Conservation (phyloP, 1,140 invertebrate species). For the Leptopilina boulardi region DNA sequence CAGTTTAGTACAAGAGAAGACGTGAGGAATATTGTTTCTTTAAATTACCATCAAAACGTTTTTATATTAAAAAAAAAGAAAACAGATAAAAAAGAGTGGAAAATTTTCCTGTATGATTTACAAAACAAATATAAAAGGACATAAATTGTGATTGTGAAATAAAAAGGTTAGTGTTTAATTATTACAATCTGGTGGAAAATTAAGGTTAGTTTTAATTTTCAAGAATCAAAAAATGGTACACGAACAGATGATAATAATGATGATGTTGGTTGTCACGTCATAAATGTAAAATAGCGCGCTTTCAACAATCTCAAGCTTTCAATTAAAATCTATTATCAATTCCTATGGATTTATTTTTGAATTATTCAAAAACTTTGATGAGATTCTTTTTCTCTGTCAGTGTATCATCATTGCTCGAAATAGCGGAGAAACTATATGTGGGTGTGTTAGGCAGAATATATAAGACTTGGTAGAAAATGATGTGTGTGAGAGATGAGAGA, state of each 20-base stretch:
- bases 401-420: slow-evolving; percentile 59
- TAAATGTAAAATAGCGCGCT: slow-evolving; percentile 46
- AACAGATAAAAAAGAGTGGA: not conserved
- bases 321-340: slow-evolving; percentile 39
- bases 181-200: not conserved
- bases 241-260: not conserved
- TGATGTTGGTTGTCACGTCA: slow-evolving; percentile 26
- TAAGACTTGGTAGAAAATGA: not conserved
- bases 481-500: slow-evolving; percentile 15
- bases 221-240: slow-evolving; percentile 5
- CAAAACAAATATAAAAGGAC: not conserved
- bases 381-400: slow-evolving; percentile 38
- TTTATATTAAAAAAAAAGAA: no score
- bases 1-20: slow-evolving; percentile 66
- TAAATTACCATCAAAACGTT: no score
- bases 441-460: slow-evolving; percentile 45
- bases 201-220: slow-evolving; percentile 7
- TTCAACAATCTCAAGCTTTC: slow-evolving; percentile 16
- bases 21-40: slow-evolving; percentile 46
- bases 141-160: slow-evolving; percentile 11
- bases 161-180: slow-evolving; percentile 4
- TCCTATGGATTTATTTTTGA: slow-evolving; percentile 49
- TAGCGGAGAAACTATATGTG: slow-evolving; percentile 56
- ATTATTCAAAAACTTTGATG: slow-evolving; percentile 33
- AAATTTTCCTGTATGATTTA: not conserved